phyloP scores from a whole-genome alignment of 2,113 vertebrate genomes.

The Cynocephalus volans region DNA sequence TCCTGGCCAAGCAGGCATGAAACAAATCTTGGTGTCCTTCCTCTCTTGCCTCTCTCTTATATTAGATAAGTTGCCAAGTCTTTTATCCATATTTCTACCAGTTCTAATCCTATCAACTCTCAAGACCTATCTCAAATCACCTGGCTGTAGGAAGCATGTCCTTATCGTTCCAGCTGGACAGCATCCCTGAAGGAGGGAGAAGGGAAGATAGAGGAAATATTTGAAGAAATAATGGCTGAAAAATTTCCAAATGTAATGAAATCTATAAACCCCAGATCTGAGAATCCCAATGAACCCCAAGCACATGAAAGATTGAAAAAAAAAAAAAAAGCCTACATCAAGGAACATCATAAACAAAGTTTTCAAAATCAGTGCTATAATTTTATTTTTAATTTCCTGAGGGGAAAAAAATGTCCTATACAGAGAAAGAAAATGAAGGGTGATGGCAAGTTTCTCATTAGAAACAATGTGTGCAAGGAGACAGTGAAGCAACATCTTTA shows the following conservation, averaged over 20 bases:
- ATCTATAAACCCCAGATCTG: not conserved
- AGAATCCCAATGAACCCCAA: not conserved
- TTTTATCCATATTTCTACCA: not conserved
- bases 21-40: not conserved
- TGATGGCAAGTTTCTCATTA: not conserved
- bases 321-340: not conserved
- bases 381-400: not conserved
- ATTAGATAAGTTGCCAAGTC: not conserved
- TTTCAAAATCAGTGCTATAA: not conserved
- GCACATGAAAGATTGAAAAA: not conserved
- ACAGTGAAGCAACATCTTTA: not conserved
- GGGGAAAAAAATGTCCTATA: not conserved
- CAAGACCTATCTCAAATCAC: not conserved
- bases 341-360: not conserved
- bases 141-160: not conserved
- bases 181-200: not conserved
- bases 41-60: not conserved
- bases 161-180: not conserved
- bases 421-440: not conserved
- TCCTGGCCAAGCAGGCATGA: not conserved
- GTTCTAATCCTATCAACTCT: not conserved
- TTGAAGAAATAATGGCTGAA: conserved; percentile 46
- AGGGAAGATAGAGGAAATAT: not conserved
- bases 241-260: conserved; percentile 28
- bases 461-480: not conserved